phyloP scores from a whole-genome alignment of 2,113 vertebrate species.

The Salvelinus fontinalis region DNA sequence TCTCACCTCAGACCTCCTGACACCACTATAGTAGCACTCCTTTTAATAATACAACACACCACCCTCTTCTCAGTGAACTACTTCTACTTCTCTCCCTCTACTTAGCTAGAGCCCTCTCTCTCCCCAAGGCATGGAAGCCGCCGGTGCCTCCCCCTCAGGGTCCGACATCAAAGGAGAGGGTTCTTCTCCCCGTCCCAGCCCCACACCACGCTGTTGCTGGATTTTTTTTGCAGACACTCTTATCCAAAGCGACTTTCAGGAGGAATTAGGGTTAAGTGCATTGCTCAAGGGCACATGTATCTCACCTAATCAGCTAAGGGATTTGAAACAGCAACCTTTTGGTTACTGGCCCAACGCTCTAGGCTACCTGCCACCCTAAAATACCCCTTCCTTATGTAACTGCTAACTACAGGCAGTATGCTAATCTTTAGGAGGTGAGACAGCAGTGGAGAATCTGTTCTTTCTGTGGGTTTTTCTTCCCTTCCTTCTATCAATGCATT shows the following conservation, averaged over 20 bases:
- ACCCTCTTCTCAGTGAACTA: slow-evolving; percentile 30
- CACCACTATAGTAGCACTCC: background rate
- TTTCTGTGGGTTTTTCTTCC: slow-evolving; percentile 29
- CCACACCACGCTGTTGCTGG: slow-evolving; percentile 59
- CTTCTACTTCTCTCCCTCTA: background rate
- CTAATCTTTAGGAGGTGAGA: slow-evolving; percentile 62
- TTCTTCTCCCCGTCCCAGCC: slow-evolving; percentile 47
- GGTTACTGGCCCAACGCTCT: too few species aligned
- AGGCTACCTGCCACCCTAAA: too few species aligned
- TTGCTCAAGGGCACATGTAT: too few species aligned
- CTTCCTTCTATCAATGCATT: slow-evolving; percentile 22
- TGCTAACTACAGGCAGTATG: slow-evolving; percentile 54
- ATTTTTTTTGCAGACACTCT: too few species aligned
- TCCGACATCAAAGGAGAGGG: slow-evolving; percentile 60
- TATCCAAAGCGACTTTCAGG: too few species aligned
- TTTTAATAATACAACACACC: background rate
- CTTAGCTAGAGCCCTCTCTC: background rate
- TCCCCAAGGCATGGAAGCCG: too few species aligned
- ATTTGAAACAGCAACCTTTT: too few species aligned
- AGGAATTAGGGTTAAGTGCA: too few species aligned
- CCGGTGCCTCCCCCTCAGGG: slow-evolving; percentile 19
- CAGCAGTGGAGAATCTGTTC: slow-evolving; percentile 68
- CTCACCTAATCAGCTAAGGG: too few species aligned
- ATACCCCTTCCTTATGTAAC: slow-evolving; percentile 63
- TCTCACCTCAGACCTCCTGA: background rate